Percentiles rank a stretch among this genome's conserved stretches.
phyloP scores from a whole-genome alignment of 2,113 vertebrate genomes.

The Neodon shergylaensis region DNA sequence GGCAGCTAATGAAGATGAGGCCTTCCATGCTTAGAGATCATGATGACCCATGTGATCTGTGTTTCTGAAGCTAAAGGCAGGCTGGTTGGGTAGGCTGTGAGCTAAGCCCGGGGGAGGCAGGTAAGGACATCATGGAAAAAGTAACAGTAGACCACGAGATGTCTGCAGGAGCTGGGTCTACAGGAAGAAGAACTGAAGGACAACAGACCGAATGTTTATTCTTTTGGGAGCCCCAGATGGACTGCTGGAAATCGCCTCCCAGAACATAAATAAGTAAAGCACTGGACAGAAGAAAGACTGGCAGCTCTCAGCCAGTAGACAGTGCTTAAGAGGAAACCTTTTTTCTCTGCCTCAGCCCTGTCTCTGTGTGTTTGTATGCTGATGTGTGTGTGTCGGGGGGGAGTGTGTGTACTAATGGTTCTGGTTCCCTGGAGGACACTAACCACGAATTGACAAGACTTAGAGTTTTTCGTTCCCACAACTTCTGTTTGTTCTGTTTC shows the following conservation, averaged over 20 bases:
- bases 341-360: not conserved
- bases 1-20: not conserved
- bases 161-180: not conserved
- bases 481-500: not conserved
- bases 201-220: not conserved
- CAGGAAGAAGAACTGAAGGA: not conserved
- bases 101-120: not conserved
- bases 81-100: not conserved
- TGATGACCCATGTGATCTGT: not conserved
- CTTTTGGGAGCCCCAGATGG: not conserved
- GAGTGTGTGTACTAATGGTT: not conserved
- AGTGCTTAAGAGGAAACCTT: not conserved
- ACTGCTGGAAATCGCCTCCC: not conserved
- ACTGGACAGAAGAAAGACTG: fast-evolving
- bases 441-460: not conserved
- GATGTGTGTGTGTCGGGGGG: not conserved
- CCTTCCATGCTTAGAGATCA: not conserved
- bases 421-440: not conserved
- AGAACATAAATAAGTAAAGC: no score
- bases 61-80: not conserved
- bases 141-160: not conserved
- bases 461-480: slow-evolving; percentile 14
- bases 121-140: not conserved
- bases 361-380: not conserved
- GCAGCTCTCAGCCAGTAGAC: not conserved